These are phyloP conservation scores for Karalla daura DNA, from an alignment of 2,797 vertebrate genomes.

Conservation along the genomic window DNA sequence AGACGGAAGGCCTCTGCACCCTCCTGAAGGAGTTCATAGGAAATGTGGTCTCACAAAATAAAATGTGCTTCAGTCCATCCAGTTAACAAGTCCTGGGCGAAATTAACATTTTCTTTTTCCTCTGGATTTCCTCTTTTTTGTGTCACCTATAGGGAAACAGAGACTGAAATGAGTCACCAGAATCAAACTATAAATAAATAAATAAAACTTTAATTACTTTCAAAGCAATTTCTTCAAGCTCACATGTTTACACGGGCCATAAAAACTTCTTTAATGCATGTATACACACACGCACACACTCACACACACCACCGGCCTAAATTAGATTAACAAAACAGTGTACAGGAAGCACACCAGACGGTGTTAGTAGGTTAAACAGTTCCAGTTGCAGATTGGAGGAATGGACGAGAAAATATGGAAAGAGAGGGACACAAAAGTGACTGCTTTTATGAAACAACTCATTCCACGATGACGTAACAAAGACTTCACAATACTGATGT, in stretches of 20 bases:
- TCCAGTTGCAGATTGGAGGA: conserved; percentile 37
- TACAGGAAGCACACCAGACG: conserved; percentile 60
- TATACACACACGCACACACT: no score
- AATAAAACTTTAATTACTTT: conserved; percentile 34
- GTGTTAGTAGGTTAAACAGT: conserved; percentile 59
- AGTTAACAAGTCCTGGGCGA: conserved; percentile 29
- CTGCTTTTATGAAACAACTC: conserved; percentile 60
- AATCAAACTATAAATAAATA: conserved; percentile 1
- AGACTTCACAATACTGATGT: conserved; percentile 45
- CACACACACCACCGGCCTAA: conserved; percentile 8
- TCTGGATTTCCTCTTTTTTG: conserved; percentile 80
- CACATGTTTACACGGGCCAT: no score
- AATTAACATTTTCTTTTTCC: conserved; percentile 80
- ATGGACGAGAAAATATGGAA: conserved; percentile 76
- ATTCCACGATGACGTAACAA: conserved; percentile 56
- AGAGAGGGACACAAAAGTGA: conserved; percentile 66
- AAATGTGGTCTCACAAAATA: conserved; percentile 19
- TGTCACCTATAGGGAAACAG: conserved; percentile 71
- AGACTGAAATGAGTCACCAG: conserved; percentile 60
- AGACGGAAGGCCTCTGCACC: conserved; percentile 38
- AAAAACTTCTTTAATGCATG: conserved; percentile 44
- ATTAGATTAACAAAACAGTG: conserved; percentile 49
- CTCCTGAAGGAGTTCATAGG: conserved; percentile 27
- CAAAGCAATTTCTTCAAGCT: background rate
- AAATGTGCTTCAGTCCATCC: conserved; percentile 39